These are phyloP conservation scores for Drosophila niveifrons DNA, from an alignment of 2,888 invertebrate species.

Conservation along the genomic window DNA sequence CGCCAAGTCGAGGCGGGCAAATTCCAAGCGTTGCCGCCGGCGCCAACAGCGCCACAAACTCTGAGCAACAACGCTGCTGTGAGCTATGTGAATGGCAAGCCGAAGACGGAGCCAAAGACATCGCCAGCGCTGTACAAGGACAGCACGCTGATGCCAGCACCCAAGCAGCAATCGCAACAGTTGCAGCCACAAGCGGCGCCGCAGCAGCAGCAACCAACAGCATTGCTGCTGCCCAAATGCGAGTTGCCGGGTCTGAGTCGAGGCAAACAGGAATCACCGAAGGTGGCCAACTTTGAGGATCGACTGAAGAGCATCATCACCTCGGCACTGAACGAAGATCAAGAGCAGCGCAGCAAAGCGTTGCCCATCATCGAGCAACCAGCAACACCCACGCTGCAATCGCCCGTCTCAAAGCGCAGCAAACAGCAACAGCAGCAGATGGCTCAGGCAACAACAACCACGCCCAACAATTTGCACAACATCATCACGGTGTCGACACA, in stretches of 20 bases:
- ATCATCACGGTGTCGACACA: slow-evolving; percentile 84
- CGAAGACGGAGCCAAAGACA: slow-evolving; percentile 45
- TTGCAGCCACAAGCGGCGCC: slow-evolving; percentile 51
- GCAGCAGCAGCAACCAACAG: slow-evolving; percentile 6
- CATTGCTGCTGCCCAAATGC: slow-evolving; percentile 76
- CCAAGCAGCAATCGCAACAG: slow-evolving; percentile 65
- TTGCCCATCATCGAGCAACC: slow-evolving; percentile 51
- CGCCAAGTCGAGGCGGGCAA: slow-evolving; percentile 95
- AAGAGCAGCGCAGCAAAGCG: slow-evolving; percentile 86
- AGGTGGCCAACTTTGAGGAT: slow-evolving; percentile 95
- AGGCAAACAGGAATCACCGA: slow-evolving; percentile 89
- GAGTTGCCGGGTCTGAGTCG: slow-evolving; percentile 69
- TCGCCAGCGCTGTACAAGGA: slow-evolving; percentile 67
- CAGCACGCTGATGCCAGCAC: slow-evolving; percentile 85
- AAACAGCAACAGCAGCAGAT: slow-evolving; percentile 60
- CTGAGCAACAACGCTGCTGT: not conserved
- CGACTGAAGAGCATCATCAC: slow-evolving; percentile 94
- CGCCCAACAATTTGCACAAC: slow-evolving; percentile 81
- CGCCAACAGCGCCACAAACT: slow-evolving; percentile 12
- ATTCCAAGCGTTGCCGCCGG: slow-evolving; percentile 79
- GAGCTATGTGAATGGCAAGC: slow-evolving; percentile 46
- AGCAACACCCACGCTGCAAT: slow-evolving; percentile 34
- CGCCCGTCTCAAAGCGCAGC: slow-evolving; percentile 79
- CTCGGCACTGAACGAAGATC: slow-evolving; percentile 94
- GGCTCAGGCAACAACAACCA: slow-evolving; percentile 47